These are phyloP conservation scores for Periophthalmus modestus DNA, from an alignment of 2,113 vertebrate genomes.

Conservation along the genomic window DNA sequence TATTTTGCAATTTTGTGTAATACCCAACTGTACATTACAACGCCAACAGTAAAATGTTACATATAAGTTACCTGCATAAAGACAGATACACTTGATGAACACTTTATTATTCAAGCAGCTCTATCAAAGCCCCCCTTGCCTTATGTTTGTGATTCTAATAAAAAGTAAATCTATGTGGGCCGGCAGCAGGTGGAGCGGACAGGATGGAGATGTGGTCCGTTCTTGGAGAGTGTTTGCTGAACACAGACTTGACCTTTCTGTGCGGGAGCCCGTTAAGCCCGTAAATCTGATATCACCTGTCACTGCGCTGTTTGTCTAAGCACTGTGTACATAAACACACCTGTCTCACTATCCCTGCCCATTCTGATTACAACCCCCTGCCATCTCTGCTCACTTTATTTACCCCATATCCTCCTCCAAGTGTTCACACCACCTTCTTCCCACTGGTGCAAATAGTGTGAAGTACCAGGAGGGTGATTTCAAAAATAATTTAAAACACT, in stretches of 20 bases:
- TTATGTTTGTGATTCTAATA: slow-evolving; percentile 2
- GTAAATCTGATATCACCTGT: slow-evolving; percentile 66
- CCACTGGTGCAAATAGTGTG: not conserved
- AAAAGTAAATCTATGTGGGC: slow-evolving; percentile 16
- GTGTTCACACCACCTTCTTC: slow-evolving; percentile 66
- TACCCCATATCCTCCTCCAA: slow-evolving; percentile 65
- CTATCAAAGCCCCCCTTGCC: not conserved
- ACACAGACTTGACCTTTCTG: slow-evolving; percentile 55
- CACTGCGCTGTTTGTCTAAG: slow-evolving; percentile 62
- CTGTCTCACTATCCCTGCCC: slow-evolving; percentile 54
- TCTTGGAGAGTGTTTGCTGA: slow-evolving; percentile 47
- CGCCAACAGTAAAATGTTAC: not conserved
- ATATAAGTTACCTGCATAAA: not conserved
- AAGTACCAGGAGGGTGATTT: not conserved
- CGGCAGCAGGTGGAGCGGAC: slow-evolving; percentile 1
- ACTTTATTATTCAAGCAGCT: not conserved
- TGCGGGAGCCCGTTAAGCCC: slow-evolving; percentile 58
- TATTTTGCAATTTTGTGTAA: not conserved
- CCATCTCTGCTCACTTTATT: slow-evolving; percentile 83
- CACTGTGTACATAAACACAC: slow-evolving; percentile 67
- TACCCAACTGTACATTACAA: not conserved
- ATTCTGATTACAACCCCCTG: slow-evolving; percentile 64
- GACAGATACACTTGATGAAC: not conserved
- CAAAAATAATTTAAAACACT: no score
- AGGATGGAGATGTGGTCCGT: slow-evolving; percentile 35